phyloP scores from a whole-genome alignment of 1,140 invertebrate genomes.

The Aphis gossypii region DNA sequence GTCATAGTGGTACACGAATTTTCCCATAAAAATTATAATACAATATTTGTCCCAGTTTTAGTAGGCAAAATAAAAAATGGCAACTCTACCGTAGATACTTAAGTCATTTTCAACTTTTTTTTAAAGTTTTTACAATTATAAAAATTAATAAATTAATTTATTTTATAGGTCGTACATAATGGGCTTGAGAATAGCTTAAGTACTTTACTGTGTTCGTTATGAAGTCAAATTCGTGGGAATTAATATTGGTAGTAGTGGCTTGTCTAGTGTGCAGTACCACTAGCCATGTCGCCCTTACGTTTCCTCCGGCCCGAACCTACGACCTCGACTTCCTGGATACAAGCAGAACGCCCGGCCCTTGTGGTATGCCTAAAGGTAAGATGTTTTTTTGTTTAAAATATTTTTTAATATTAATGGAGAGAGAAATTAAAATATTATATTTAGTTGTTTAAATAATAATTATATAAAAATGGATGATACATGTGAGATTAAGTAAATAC shows the following conservation, averaged over 20 bases:
- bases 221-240: constrained; percentile 27
- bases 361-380: constrained; percentile 95
- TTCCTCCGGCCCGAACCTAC: constrained; percentile 83
- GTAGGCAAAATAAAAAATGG: not conserved
- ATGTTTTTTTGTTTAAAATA: constrained; percentile 45
- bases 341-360: constrained; percentile 85
- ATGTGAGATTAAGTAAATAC: too few relatives aligned
- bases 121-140: not conserved
- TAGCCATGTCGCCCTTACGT: constrained; percentile 83
- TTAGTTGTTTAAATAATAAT: not conserved
- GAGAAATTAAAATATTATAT: not conserved
- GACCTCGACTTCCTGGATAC: constrained; percentile 95
- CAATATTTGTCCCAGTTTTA: too few relatives aligned
- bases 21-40: too few relatives aligned
- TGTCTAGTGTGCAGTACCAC: constrained; percentile 52
- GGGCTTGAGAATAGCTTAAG: constrained; percentile 31
- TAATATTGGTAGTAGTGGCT: constrained; percentile 44
- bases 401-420: not conserved
- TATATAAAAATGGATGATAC: too few relatives aligned
- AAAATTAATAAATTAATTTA: not conserved
- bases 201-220: not conserved
- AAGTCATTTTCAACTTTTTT: not conserved
- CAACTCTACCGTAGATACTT: not conserved
- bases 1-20: too few relatives aligned
- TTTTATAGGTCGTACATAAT: constrained; percentile 49